phyloP scores from a whole-genome alignment of 2,797 vertebrate species.

The Acanthurus leucopareius region DNA sequence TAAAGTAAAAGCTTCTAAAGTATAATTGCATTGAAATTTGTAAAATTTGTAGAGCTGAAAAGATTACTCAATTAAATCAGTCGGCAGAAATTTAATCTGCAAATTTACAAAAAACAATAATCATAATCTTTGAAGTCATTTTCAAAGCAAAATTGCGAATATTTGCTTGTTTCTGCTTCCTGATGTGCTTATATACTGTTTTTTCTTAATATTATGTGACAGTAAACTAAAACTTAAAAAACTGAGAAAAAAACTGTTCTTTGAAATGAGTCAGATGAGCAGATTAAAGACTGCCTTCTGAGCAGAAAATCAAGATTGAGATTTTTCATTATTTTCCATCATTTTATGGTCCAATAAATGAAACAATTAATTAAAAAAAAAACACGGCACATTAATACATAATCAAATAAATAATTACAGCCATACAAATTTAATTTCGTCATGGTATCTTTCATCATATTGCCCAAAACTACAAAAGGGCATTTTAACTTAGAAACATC shows the following conservation, averaged over 20 bases:
- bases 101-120: background rate
- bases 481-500: background rate
- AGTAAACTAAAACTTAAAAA: too few species aligned
- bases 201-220: too few species aligned
- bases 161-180: too few species aligned
- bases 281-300: background rate
- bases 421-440: background rate
- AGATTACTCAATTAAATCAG: background rate
- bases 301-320: slow-evolving; percentile 9
- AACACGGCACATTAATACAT: too few species aligned
- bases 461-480: background rate
- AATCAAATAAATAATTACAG: too few species aligned
- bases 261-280: background rate
- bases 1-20: background rate
- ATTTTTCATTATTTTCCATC: slow-evolving; percentile 4
- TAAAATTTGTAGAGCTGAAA: background rate
- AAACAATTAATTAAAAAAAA: too few species aligned
- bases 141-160: slow-evolving; percentile 3
- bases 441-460: background rate
- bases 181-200: too few species aligned
- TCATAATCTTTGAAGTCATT: background rate
- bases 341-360: too few species aligned
- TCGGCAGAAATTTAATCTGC: background rate
- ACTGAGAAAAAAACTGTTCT: too few species aligned
- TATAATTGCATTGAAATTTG: background rate